Evolutionary conservation across 2,797 vertebrate genomes (phyloP).

Genomic region (Rhynchotus rufescens): DNA sequence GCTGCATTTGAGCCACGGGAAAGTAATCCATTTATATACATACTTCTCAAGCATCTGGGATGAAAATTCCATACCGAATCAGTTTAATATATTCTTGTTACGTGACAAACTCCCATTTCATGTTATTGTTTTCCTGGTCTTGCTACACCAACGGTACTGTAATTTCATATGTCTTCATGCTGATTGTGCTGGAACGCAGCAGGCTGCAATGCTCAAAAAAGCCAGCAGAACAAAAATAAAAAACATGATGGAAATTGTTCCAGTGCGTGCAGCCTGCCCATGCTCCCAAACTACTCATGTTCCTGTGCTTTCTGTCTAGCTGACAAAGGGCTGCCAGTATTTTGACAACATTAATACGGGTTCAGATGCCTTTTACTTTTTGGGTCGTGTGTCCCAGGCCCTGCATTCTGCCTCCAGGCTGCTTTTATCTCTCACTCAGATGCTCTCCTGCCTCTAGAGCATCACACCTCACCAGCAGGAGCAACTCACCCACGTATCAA

Average conservation of each 20-base stretch:
- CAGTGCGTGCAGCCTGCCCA: neutral
- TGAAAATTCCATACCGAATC: conserved; percentile 9
- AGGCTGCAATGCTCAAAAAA: neutral
- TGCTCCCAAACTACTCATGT: neutral
- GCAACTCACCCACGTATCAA: neutral
- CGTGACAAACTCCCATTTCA: neutral
- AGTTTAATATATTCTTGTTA: conserved; percentile 20
- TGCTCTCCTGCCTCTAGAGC: neutral
- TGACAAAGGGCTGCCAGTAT: conserved; percentile 17
- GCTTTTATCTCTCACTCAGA: neutral
- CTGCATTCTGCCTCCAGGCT: neutral
- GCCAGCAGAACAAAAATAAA: conserved; percentile 7
- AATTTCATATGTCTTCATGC: conserved; percentile 25
- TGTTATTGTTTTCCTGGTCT: conserved; percentile 28
- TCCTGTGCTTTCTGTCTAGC: neutral
- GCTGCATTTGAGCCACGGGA: neutral
- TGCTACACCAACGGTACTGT: neutral
- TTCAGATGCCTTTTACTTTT: neutral
- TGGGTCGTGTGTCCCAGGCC: neutral
- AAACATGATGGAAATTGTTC: neutral
- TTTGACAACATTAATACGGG: neutral
- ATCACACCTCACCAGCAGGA: neutral
- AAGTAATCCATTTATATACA: conserved; percentile 14
- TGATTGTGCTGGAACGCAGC: neutral
- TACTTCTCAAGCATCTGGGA: conserved; percentile 21